Evolutionary conservation across 2,797 vertebrate species (phyloP).

Genomic region (Gadopsis bispinosus): DNA sequence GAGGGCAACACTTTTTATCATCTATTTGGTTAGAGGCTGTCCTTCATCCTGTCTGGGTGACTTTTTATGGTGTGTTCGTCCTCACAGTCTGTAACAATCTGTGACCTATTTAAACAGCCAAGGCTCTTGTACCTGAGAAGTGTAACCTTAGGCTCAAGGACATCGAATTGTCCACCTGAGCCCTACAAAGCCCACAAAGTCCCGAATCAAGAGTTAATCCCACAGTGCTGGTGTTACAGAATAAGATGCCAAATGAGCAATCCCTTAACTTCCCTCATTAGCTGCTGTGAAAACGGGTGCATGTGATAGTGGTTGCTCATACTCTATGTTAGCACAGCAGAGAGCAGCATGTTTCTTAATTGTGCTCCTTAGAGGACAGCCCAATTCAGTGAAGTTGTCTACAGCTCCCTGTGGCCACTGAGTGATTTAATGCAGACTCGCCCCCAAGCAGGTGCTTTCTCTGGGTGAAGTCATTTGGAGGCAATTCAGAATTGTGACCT

Average conservation of each 20-base stretch:
- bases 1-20: constrained; percentile 61
- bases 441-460: constrained; percentile 85
- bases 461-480: constrained; percentile 84
- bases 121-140: constrained; percentile 57
- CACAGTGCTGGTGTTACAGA: constrained; percentile 24
- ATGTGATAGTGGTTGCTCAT: constrained; percentile 41
- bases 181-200: constrained; percentile 49
- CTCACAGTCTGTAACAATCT: constrained; percentile 59
- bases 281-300: constrained; percentile 32
- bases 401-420: constrained; percentile 70
- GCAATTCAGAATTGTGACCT: constrained; percentile 86
- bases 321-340: constrained; percentile 39
- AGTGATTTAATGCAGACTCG: constrained; percentile 83
- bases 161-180: constrained; percentile 50
- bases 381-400: constrained; percentile 77
- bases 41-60: constrained; percentile 70
- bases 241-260: constrained; percentile 55
- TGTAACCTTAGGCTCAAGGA: constrained; percentile 62
- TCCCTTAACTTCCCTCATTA: constrained; percentile 56
- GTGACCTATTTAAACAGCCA: constrained; percentile 74
- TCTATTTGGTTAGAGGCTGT: constrained; percentile 62
- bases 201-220: constrained; percentile 57
- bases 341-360: constrained; percentile 72
- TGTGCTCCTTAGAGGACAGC: constrained; percentile 66
- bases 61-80: constrained; percentile 67